Evolutionary conservation across 2,113 vertebrate genomes (phyloP).

Genomic region (Tychaedon coryphoeus): DNA sequence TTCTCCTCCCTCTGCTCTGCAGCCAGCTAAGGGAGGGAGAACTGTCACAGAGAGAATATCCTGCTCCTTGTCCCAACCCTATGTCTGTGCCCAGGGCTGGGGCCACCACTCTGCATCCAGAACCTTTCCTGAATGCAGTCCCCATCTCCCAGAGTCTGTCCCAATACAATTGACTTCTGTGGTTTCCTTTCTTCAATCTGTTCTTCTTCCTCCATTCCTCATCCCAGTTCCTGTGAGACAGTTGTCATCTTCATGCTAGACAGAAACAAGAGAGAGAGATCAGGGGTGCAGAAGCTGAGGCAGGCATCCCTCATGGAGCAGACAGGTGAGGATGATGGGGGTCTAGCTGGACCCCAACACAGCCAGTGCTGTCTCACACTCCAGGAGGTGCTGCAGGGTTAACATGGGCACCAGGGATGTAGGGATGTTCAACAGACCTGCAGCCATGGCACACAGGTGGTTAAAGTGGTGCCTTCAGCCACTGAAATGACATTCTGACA

Average conservation of each 20-base stretch:
- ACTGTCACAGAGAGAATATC: accelerated
- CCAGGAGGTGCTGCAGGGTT: neutral
- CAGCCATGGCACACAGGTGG: neutral
- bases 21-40: neutral
- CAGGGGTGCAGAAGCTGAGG: neutral
- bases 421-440: neutral
- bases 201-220: neutral
- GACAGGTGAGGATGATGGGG: accelerated
- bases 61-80: neutral
- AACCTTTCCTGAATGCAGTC: neutral
- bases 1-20: neutral
- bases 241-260: neutral
- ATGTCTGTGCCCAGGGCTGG: neutral
- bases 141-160: accelerated
- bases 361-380: neutral
- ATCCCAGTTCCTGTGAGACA: neutral
- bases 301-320: neutral
- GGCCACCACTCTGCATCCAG: accelerated
- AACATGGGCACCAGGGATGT: neutral
- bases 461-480: neutral
- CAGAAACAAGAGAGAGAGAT: neutral
- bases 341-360: neutral
- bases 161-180: accelerated
- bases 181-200: neutral
- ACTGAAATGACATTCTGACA: neutral